Evolutionary conservation across 2,113 vertebrate genomes (phyloP).

Genomic region (Pelobates fuscus): DNA sequence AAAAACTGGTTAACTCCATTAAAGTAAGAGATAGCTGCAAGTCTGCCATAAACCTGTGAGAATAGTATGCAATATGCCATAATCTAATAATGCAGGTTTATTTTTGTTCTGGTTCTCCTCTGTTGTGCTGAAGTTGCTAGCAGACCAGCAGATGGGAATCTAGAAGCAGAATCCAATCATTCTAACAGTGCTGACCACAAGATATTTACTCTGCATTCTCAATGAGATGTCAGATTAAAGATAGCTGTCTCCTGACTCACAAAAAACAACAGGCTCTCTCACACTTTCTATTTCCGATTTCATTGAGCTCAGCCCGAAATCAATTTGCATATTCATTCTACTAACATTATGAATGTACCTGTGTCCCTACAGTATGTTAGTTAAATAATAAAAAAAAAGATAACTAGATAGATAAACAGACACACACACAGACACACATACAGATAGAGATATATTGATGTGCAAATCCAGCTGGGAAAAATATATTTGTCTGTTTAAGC

Average conservation of each 20-base stretch:
- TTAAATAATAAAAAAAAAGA: too few species aligned
- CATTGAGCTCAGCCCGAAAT: neutral
- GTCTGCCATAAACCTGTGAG: neutral
- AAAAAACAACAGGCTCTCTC: neutral
- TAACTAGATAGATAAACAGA: too few species aligned
- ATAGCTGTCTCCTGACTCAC: neutral
- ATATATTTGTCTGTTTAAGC: too few species aligned
- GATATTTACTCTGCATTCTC: slow-evolving; percentile 6
- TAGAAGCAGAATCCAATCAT: slow-evolving; percentile 1
- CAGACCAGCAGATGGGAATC: slow-evolving; percentile 1
- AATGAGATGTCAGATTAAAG: slow-evolving; percentile 1
- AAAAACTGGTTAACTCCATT: too few species aligned
- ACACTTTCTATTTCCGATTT: slow-evolving; percentile 3
- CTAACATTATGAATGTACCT: neutral
- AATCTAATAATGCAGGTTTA: neutral
- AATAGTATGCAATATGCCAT: neutral
- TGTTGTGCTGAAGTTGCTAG: neutral
- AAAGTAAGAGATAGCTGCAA: too few species aligned
- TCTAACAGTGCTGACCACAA: neutral
- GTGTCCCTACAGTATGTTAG: too few species aligned
- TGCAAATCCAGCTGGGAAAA: too few species aligned
- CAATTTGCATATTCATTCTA: neutral
- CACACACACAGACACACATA: too few species aligned
- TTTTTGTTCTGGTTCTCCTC: neutral
- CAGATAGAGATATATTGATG: too few species aligned